phyloP scores from a whole-genome alignment of 2,888 invertebrate genomes.

The Limenitis camilla region DNA sequence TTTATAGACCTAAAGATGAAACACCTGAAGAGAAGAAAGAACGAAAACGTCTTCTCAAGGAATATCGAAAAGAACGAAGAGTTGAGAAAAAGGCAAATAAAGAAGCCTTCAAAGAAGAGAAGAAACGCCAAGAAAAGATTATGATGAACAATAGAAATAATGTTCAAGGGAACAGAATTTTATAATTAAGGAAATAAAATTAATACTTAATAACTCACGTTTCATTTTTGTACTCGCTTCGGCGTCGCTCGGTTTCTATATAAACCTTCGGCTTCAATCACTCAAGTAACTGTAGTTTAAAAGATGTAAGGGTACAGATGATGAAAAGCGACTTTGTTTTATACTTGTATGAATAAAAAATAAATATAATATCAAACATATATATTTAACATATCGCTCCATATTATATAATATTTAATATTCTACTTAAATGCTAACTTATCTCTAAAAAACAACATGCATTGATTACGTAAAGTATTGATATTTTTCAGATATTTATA shows the following conservation, averaged over 20 bases:
- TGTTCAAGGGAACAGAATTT: slow-evolving; percentile 81
- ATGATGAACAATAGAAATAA: slow-evolving; percentile 83
- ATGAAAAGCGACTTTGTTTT: too few species aligned
- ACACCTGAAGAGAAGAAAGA: slow-evolving; percentile 82
- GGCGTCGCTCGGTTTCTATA: too few species aligned
- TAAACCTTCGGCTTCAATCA: too few species aligned
- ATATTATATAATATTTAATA: slow-evolving; percentile 2
- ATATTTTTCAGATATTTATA: too few species aligned
- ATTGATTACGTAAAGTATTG: too few species aligned
- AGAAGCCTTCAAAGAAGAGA: slow-evolving; percentile 88
- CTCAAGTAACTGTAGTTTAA: too few species aligned
- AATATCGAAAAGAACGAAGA: slow-evolving; percentile 85
- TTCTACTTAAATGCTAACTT: background rate
- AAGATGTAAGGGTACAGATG: too few species aligned
- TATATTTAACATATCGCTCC: slow-evolving; percentile 9
- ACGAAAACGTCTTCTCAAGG: slow-evolving; percentile 85
- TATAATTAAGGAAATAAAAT: slow-evolving; percentile 39
- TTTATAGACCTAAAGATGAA: slow-evolving; percentile 82
- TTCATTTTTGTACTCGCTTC: background rate
- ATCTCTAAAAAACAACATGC: too few species aligned
- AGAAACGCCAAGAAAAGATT: slow-evolving; percentile 86
- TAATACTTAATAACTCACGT: background rate
- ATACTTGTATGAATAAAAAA: too few species aligned
- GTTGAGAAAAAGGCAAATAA: slow-evolving; percentile 87
- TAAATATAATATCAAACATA: slow-evolving; percentile 6